phyloP scores from a whole-genome alignment of 2,797 vertebrate genomes.

The Trematocara caparti region DNA sequence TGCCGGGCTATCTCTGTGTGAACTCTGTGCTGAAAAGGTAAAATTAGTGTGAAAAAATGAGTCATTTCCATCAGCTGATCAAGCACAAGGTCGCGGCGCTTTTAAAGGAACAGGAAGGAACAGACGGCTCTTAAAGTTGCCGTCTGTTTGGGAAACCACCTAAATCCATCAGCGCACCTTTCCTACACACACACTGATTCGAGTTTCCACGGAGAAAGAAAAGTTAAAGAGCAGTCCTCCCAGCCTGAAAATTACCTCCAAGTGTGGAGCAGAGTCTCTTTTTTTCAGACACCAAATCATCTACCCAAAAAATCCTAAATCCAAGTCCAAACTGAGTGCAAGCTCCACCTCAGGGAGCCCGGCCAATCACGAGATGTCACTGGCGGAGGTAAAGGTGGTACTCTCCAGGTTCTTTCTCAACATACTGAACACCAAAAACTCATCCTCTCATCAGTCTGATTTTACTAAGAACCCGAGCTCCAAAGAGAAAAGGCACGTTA shows the following conservation, averaged over 20 bases:
- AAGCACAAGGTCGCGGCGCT: background rate
- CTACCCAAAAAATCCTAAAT: background rate
- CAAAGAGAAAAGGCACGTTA: background rate
- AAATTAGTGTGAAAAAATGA: conserved; percentile 19
- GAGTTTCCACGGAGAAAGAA: background rate
- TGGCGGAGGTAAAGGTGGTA: background rate
- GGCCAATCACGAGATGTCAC: background rate
- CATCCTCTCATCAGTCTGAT: background rate
- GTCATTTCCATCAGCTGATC: conserved; percentile 23
- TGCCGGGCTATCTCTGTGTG: background rate
- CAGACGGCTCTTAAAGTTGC: background rate
- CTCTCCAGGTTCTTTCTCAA: background rate
- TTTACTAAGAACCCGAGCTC: background rate
- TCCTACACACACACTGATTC: background rate
- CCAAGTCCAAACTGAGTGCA: background rate
- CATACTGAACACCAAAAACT: background rate
- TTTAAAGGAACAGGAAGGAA: background rate
- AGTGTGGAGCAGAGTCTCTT: background rate
- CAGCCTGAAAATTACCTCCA: background rate
- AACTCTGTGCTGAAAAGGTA: conserved; percentile 19
- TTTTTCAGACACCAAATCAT: background rate
- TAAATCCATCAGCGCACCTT: background rate
- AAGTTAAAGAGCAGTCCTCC: background rate
- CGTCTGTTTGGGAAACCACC: background rate
- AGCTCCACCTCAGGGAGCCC: background rate